Evolutionary conservation across 2,113 vertebrate genomes (phyloP), one percentile per base, ranked within the genome.

Genomic region (Heteronetta atricapilla): DNA sequence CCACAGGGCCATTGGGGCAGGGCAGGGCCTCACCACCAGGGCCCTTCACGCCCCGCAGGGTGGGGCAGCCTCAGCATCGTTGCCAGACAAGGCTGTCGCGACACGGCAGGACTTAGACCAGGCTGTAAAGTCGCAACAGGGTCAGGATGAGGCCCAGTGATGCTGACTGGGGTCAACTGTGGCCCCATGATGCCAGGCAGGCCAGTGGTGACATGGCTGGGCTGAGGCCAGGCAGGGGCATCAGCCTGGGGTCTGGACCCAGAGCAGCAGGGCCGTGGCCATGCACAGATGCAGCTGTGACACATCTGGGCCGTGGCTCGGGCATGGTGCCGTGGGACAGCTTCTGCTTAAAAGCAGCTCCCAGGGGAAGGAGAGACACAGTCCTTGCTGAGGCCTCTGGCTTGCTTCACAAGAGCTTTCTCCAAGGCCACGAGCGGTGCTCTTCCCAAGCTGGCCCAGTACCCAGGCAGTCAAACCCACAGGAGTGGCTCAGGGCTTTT

Each of bases 51-150:
- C 25, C 44, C 40, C 34, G 11, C 5, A 2, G 36, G 2, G 1
- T 0, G 34, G 23, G 28, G 28, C 21, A 55, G 46, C 34, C 19
- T 29, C 59, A n/a, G 82, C 52, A 42, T 0, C 0, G 20, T n/a
- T 1, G 6, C 55, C 29, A 40, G 36, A 28, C 16, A 40, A 28
- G 36, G 62, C 26, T 16, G 8, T n/a, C 26, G 17, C 17, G 74
- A 23, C 0, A 0, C 0, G 1, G 75, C n/a, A 36, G 44, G 42
- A 21, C 29, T 0, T 0, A 44, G 53, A 38, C 50, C 59, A 6
- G 36, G 31, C 68, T 3, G 0, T 29, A 36, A 66, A 75, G 29
- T 42, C 12, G 5, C 2, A 0, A 36, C 46, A 62, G 40, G 25
- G 31, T 55, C 42, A 63, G 42, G 29, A 34, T 68, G 42, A 52